These are phyloP conservation scores for Archegozetes longisetosus DNA, from an alignment of 1,140 invertebrate species.

Conservation along the genomic window DNA sequence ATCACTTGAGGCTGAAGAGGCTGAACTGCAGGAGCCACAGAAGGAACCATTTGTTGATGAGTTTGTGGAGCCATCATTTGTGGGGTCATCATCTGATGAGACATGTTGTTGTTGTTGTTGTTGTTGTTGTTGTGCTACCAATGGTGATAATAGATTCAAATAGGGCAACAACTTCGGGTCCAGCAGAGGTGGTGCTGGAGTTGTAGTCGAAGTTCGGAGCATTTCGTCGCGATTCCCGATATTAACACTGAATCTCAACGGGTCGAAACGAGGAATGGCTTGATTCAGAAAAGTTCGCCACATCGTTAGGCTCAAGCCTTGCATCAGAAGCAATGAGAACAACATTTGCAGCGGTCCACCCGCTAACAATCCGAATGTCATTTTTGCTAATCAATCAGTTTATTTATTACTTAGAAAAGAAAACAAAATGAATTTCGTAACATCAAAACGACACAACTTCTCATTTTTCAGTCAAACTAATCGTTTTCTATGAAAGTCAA, in stretches of 20 bases:
- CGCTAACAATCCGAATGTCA: slow-evolving; percentile 5
- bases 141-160: background rate
- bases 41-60: background rate
- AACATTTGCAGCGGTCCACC: slow-evolving; percentile 8
- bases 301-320: slow-evolving; percentile 15
- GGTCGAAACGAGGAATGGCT: slow-evolving; percentile 6
- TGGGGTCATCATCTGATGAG: background rate
- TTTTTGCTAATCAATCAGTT: background rate
- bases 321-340: slow-evolving; percentile 16
- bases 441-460: background rate
- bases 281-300: slow-evolving; percentile 14
- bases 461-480: background rate
- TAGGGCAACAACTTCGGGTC: background rate
- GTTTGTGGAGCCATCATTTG: background rate
- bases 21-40: background rate
- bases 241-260: background rate
- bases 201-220: background rate
- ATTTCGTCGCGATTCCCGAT: background rate
- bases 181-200: background rate
- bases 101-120: background rate
- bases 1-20: background rate
- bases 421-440: background rate
- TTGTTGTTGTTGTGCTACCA: background rate
- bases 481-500: no score
- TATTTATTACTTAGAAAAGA: background rate